Percentiles rank a stretch among this genome's conserved stretches.
These are phyloP conservation scores for Apis florea DNA, from an alignment of 1,140 invertebrate genomes.

Conservation along the genomic window DNA sequence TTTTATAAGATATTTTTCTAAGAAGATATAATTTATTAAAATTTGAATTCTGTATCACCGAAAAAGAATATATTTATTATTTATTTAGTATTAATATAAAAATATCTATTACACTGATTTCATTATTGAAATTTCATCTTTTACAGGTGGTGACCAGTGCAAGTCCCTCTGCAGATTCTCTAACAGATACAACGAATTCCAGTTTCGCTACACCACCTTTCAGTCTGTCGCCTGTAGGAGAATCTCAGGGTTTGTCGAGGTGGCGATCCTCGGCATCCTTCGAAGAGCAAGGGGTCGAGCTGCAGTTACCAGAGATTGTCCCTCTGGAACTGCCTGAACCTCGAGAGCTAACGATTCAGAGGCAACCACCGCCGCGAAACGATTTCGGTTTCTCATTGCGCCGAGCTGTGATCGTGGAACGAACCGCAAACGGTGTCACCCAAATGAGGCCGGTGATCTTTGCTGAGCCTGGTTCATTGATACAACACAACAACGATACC, in stretches of 20 bases:
- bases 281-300: conserved; percentile 84
- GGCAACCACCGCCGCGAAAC: conserved; percentile 91
- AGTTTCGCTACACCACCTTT: conserved; percentile 92
- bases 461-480: conserved; percentile 93
- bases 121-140: neutral
- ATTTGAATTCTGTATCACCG: too few species aligned
- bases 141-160: conserved; percentile 85
- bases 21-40: too few species aligned
- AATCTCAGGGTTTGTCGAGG: conserved; percentile 88
- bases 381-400: conserved; percentile 97
- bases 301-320: conserved; percentile 89
- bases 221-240: conserved; percentile 89
- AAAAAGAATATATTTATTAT: too few species aligned
- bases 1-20: too few species aligned
- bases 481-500: conserved; percentile 88
- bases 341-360: conserved; percentile 87
- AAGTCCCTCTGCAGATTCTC: conserved; percentile 89
- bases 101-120: too few species aligned
- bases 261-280: conserved; percentile 87
- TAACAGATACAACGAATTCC: conserved; percentile 92
- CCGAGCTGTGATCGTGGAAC: conserved; percentile 90
- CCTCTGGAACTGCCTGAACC: conserved; percentile 88
- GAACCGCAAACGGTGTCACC: conserved; percentile 80
- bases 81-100: too few species aligned
- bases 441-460: conserved; percentile 91